A percentile compares a stretch with the other conserved stretches of the same genome.
Conservation (phyloP, 2,113 vertebrate species). For the Fregetta grallaria region DNA sequence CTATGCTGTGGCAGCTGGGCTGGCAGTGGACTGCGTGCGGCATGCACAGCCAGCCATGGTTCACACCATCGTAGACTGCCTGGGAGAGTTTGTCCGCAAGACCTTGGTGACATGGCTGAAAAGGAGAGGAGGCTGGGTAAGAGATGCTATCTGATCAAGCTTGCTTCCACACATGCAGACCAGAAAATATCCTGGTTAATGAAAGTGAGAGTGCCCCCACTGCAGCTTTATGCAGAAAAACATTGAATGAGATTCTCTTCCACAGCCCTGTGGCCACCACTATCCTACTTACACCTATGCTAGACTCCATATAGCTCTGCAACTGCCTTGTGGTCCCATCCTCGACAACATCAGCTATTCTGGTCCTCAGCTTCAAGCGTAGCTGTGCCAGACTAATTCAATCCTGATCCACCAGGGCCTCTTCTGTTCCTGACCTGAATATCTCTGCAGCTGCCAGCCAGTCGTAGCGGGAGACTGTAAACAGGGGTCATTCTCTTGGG, state of each 20-base stretch:
- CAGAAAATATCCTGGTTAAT: not conserved
- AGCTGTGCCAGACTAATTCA: not conserved
- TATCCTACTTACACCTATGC: not conserved
- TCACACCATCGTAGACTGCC: constrained; percentile 92
- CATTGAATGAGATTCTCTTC: not conserved
- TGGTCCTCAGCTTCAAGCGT: not conserved
- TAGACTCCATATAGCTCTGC: not conserved
- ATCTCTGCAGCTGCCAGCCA: not conserved
- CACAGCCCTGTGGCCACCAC: not conserved
- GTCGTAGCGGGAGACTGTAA: not conserved
- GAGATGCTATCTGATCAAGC: not conserved
- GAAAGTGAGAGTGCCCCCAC: not conserved
- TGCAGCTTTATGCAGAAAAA: not conserved
- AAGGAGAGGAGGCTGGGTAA: constrained; percentile 94
- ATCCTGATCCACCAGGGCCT: not conserved
- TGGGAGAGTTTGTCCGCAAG: constrained; percentile 96
- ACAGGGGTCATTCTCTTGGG: not conserved
- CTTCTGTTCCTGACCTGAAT: not conserved
- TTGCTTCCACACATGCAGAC: not conserved
- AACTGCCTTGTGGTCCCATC: not conserved
- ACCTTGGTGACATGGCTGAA: constrained; percentile 88
- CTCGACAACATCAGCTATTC: not conserved
- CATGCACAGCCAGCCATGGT: constrained; percentile 91
- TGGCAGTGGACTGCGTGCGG: constrained; percentile 92
- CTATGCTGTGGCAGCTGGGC: constrained; percentile 88